Base-by-base conservation (phyloP, 35 echinoderm and acorn worm species). In the Anneissia japonica region DNA sequence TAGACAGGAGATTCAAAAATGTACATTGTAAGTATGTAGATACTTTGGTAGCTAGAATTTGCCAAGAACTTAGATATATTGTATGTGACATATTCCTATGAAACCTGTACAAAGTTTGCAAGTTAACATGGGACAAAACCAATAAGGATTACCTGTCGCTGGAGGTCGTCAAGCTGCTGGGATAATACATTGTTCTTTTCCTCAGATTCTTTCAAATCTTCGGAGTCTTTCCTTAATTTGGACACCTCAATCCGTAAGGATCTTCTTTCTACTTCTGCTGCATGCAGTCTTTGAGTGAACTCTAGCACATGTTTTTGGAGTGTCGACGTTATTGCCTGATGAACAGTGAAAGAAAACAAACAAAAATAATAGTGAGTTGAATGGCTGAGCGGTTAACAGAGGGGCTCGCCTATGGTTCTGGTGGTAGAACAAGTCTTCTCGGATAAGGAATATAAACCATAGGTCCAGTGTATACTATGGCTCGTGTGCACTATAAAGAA, bases 211-310 rank as follows among this genome's bases (percentile, higher is more conserved):
- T 56, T 77, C 45, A 97, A 74, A 26, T 84, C 72, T 1, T 81
- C 31, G 72, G 36, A 79, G 7, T 97, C 95, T 74, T 91, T 82
- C 32, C 74, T 76, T 14, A 93, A 76, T 31, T 83, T 84, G 19
- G 80, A 40, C 16, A 74, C 76, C 39, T 97, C 95, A 34, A 89
- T 39, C 38, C 92, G 91, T 5, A 97, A 74, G 17, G 95, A 86
- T 74, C 95, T 45, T 46, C 95, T 93, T 39, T 97, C 95, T 26
- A 97, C 91, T 79, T 97, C 95, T 3, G 91, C 95, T 32, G 92
- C 46, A 72, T 97, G 95, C 0, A 97, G 89, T 35, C 91, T 82
- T 74, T 91, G 72, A 26, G 92, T 90, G 83, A 97, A 97, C 55
- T 86, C 77, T 38, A 97, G 79, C 21, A 97, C 85, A 34, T 97